Evolutionary conservation across 2,888 invertebrate species (phyloP).

Genomic region (Tillus elongatus): DNA sequence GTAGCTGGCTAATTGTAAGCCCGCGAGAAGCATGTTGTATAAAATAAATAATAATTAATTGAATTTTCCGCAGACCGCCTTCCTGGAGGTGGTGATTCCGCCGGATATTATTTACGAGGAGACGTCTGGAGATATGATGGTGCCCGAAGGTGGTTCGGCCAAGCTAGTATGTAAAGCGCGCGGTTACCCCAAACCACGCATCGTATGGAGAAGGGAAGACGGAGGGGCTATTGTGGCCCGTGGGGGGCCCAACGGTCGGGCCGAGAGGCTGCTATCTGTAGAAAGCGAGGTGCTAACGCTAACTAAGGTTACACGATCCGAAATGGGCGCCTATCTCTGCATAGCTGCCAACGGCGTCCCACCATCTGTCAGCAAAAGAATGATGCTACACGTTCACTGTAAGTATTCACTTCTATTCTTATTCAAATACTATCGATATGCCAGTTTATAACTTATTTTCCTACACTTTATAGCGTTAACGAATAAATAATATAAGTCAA

Average conservation of each 20-base stretch:
- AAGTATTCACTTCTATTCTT: conserved; percentile 54
- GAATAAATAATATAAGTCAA: no score
- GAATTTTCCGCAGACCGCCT: conserved; percentile 50
- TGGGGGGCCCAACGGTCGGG: conserved; percentile 62
- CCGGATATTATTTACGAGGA: conserved; percentile 85
- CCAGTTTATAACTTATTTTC: no score
- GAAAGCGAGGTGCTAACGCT: conserved; percentile 74
- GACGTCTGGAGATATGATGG: conserved; percentile 88
- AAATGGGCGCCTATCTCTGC: conserved; percentile 83
- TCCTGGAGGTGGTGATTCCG: conserved; percentile 83
- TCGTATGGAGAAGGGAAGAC: conserved; percentile 81
- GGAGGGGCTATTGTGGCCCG: conserved; percentile 72
- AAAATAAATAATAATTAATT: no score
- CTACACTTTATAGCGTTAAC: no score
- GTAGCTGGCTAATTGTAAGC: no score
- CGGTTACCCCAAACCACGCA: conserved; percentile 75
- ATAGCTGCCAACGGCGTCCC: conserved; percentile 84
- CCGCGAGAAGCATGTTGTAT: no score
- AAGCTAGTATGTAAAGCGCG: conserved; percentile 79
- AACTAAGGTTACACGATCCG: conserved; percentile 78
- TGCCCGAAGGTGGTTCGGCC: conserved; percentile 84
- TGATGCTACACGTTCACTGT: conserved; percentile 88
- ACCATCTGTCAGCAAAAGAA: conserved; percentile 80
- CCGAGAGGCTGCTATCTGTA: conserved; percentile 64
- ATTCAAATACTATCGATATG: no score